phyloP scores from a whole-genome alignment of 2,888 invertebrate species.

The Notodonta ziczac region DNA sequence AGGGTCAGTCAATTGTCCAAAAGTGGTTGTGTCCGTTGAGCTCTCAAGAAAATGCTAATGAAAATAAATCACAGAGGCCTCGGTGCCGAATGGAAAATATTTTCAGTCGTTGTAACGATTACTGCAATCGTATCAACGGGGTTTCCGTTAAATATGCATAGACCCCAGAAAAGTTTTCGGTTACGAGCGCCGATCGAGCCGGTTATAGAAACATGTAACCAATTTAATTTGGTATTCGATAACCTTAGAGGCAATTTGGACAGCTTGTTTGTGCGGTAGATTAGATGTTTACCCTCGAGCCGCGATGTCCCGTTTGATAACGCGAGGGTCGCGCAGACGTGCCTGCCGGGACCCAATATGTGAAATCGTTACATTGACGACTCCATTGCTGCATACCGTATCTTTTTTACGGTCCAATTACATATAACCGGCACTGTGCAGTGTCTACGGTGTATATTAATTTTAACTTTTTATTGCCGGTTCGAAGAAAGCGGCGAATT shows the following conservation, averaged over 20 bases:
- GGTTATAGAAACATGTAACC: conserved; percentile 59
- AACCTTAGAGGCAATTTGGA: conserved; percentile 73
- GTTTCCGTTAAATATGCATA: conserved; percentile 27
- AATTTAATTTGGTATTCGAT: conserved; percentile 78
- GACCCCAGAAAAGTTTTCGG: conserved; percentile 41
- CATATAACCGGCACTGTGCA: conserved; percentile 47
- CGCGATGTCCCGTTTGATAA: conserved; percentile 74
- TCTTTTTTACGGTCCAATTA: conserved; percentile 63
- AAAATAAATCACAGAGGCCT: neutral
- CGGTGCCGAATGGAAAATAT: neutral
- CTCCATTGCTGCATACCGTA: conserved; percentile 64
- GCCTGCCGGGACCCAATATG: conserved; percentile 65
- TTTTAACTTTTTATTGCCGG: conserved; percentile 30
- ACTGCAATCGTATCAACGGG: conserved; percentile 11
- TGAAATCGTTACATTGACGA: conserved; percentile 68
- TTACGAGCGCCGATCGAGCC: conserved; percentile 44
- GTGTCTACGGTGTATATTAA: conserved; percentile 35
- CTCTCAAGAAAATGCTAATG: neutral
- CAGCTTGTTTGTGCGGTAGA: conserved; percentile 74
- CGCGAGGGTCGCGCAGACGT: conserved; percentile 63
- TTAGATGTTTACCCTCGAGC: conserved; percentile 73
- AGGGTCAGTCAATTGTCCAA: no score
- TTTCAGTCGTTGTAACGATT: conserved; percentile 20
- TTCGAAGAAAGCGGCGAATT: conserved; percentile 20
- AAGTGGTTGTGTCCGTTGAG: neutral